Percentiles rank a stretch among this genome's conserved stretches.
Evolutionary conservation across 30 jellyfish, hydroid and myxozoan species (phyloP).

Genomic region (Aurelia sp.): DNA sequence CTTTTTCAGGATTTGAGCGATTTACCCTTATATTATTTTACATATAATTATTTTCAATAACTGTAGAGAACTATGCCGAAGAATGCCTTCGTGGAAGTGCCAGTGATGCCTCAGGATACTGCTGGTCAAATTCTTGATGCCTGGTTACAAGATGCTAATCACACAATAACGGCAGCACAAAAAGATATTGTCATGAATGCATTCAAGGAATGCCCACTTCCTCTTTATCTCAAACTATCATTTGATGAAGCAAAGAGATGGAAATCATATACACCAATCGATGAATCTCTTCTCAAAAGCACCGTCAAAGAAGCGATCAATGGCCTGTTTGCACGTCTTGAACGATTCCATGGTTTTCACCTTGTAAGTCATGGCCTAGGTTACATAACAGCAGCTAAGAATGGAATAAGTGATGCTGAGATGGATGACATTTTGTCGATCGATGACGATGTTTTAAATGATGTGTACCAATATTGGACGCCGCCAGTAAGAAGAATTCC

Average conservation of each 20-base stretch:
- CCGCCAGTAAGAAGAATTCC: constrained; percentile 94
- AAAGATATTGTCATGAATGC: constrained; percentile 62
- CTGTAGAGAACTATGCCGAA: constrained; percentile 13
- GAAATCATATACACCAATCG: constrained; percentile 71
- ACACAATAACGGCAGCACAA: constrained; percentile 61
- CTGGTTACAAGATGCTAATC: constrained; percentile 74
- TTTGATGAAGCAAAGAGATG: constrained; percentile 88
- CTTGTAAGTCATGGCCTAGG: constrained; percentile 90
- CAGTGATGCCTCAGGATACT: constrained; percentile 74
- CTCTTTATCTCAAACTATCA: constrained; percentile 77
- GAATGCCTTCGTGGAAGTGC: constrained; percentile 73
- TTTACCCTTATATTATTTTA: too few relatives aligned
- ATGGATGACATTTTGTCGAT: constrained; percentile 85
- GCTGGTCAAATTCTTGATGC: constrained; percentile 82
- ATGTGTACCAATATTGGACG: constrained; percentile 95
- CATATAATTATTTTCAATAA: too few relatives aligned
- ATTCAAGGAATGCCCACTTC: constrained; percentile 73
- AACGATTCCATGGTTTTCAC: constrained; percentile 77
- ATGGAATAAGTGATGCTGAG: constrained; percentile 90
- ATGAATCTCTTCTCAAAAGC: constrained; percentile 54
- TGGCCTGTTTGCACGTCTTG: constrained; percentile 72
- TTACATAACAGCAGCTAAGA: constrained; percentile 80
- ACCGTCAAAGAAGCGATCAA: constrained; percentile 79
- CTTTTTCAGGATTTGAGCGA: too few relatives aligned
- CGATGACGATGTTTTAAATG: constrained; percentile 90